Conservation (phyloP, 2,797 vertebrate genomes). For the Threskiornis aethiopicus region DNA sequence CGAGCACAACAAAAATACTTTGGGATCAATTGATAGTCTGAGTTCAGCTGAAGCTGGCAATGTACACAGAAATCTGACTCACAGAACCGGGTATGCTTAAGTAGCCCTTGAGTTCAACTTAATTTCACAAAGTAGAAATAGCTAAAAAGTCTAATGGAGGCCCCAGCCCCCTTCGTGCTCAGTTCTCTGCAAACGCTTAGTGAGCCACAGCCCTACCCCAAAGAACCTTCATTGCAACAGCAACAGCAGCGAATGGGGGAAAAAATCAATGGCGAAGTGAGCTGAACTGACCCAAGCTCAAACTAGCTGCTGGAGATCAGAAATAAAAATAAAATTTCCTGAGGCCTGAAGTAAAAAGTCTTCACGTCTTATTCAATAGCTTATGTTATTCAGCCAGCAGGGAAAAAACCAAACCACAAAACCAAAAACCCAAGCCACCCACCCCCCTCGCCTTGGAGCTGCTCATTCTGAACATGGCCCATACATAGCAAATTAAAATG, state of each 20-base stretch:
- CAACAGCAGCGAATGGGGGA: background rate
- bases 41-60: background rate
- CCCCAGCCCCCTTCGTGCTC: background rate
- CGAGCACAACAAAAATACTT: background rate
- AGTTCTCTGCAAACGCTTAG: background rate
- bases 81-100: background rate
- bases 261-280: background rate
- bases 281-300: background rate
- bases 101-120: background rate
- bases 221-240: background rate
- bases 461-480: rapidly evolving
- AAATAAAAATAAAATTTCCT: background rate
- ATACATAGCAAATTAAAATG: rapidly evolving
- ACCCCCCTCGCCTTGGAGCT: background rate
- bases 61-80: background rate
- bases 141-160: background rate
- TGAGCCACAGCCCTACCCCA: background rate
- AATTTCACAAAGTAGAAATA: background rate
- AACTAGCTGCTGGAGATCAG: background rate
- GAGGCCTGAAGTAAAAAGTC: background rate
- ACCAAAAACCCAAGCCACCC: background rate
- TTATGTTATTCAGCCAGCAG: background rate
- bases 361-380: background rate
- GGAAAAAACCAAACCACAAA: background rate
- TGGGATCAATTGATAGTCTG: background rate